These are phyloP conservation scores for Peromyscus nudipes DNA, from an alignment of 2,797 vertebrate genomes.

Conservation along the genomic window DNA sequence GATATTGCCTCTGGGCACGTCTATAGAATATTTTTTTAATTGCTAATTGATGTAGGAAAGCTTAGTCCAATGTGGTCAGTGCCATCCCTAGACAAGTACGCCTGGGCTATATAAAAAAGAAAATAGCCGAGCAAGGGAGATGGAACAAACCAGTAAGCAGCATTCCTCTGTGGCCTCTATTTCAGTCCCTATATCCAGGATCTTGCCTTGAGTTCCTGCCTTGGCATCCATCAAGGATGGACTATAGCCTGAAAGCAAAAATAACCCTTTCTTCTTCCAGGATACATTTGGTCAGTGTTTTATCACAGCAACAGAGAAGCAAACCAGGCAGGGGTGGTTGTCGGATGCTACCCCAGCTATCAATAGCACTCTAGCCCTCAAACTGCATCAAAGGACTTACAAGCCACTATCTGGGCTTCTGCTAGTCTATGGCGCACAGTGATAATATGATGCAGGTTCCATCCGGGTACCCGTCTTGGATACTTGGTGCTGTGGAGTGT, in stretches of 20 bases:
- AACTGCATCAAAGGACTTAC: background rate
- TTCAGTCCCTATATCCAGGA: background rate
- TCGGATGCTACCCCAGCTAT: background rate
- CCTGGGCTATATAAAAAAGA: background rate
- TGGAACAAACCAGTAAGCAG: background rate
- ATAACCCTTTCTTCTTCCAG: background rate
- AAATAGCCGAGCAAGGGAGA: background rate
- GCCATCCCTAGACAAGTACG: background rate
- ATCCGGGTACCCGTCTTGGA: background rate
- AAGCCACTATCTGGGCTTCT: background rate
- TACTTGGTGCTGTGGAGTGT: background rate
- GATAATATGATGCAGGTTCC: background rate
- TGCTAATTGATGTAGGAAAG: background rate
- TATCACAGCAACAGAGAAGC: background rate
- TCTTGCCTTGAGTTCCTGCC: background rate
- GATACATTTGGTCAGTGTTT: background rate
- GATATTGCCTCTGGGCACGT: background rate
- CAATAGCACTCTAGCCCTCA: background rate
- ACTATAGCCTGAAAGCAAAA: background rate
- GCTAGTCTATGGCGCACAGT: background rate
- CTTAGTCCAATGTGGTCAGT: background rate
- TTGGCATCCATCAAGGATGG: background rate
- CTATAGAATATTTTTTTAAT: background rate
- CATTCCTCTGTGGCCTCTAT: background rate
- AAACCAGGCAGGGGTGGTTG: background rate